Evolutionary conservation across 2,888 invertebrate species (phyloP), one percentile per base, ranked within the genome.

Genomic region (Artemia sinica): DNA sequence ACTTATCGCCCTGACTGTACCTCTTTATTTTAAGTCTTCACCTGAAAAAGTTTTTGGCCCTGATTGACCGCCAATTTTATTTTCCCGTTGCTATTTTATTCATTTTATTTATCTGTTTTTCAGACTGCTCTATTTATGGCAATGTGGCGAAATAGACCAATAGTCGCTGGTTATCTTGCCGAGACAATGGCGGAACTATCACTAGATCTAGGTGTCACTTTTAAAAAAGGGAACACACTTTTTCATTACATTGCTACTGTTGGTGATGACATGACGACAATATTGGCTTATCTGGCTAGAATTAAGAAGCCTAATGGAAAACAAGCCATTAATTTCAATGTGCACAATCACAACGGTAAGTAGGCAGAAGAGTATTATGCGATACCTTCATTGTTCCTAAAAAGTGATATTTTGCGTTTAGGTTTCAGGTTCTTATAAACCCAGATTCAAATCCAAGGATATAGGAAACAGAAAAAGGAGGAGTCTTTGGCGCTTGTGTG

Each of bases 131-230:
- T 70, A 51, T 68, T 66, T 28, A 52, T 70, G 51, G 70, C 70
- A 18, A 66, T 63, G 13, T 50, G 50, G 41, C 65, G 66, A 13
- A 69, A 69, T n/a, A 65, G 68, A 8, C 66, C 70, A 8, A 18
- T 70, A 51, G 66, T 70, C 10, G 66, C 68, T n/a, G 70, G 70
- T 4, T 70, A 70, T 51, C 50, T 70, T 50, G 70, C 70, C 49
- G 70, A 70, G 49, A 70, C 70, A 49, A 70, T 70, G 70, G 50
- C 18, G 41, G 66, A 51, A 41, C 52, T 70, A n/a, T 49, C 66
- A 8, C 48, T 70, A 2, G 41, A 50, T 9, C n/a, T 70, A n/a
- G 66, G 68, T 51, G 50, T 65, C 41, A 68, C 66, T 9, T 68
- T 66, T 18, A 50, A 52, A 14, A 65, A 68, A 41, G 70, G 70